phyloP scores from a whole-genome alignment of 2,888 invertebrate species.

The Andrena hattorfiana region DNA sequence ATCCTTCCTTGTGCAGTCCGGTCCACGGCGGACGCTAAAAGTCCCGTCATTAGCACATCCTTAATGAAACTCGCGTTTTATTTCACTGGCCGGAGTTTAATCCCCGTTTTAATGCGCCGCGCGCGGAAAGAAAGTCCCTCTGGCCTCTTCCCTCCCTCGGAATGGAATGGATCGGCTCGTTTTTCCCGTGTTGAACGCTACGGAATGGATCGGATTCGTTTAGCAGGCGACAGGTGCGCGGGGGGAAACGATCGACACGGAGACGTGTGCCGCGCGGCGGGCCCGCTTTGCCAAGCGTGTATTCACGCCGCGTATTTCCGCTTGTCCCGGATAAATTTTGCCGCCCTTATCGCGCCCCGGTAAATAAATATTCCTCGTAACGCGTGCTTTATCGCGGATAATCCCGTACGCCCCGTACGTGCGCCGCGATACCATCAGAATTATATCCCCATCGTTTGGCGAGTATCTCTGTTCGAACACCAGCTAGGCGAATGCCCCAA shows the following conservation, averaged over 20 bases:
- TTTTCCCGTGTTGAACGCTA: not conserved
- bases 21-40: constrained; percentile 12
- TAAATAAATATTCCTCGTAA: constrained; percentile 56
- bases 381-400: constrained; percentile 44
- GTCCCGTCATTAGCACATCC: constrained; percentile 27
- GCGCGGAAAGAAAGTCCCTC: not conserved
- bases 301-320: constrained; percentile 66
- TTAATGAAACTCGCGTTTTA: constrained; percentile 35
- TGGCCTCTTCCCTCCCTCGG: not conserved
- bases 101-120: constrained; percentile 18
- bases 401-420: constrained; percentile 28
- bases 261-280: constrained; percentile 7
- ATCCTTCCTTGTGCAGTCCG: constrained; percentile 1
- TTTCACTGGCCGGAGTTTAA: constrained; percentile 30
- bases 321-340: constrained; percentile 61
- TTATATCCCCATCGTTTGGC: constrained; percentile 2
- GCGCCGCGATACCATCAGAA: constrained; percentile 21
- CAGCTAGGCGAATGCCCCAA: not conserved
- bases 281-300: constrained; percentile 3
- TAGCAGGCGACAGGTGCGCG: constrained; percentile 31
- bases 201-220: constrained; percentile 19
- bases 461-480: not conserved
- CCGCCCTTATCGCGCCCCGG: constrained; percentile 53
- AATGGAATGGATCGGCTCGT: not conserved
- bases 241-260: not conserved